Conservation (phyloP, 2,113 vertebrate species). For the Malurus elegans region DNA sequence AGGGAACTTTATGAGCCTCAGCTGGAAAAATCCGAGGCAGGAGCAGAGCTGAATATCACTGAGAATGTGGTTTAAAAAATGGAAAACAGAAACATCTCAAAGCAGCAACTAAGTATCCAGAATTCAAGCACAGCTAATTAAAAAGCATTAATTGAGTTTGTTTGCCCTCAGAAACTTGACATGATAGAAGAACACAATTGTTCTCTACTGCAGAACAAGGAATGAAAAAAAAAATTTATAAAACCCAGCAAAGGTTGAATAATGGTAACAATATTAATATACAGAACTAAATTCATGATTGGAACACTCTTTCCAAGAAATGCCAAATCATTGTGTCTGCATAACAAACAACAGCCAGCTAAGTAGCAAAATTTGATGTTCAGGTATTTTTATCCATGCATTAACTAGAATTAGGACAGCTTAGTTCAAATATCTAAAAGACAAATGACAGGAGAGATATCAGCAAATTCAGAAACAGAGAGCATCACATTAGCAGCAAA, state of each 20-base stretch:
- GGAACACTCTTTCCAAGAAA: neutral
- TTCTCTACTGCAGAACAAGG: neutral
- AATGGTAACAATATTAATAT: neutral
- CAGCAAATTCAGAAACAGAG: neutral
- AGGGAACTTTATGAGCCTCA: neutral
- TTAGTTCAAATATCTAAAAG: neutral
- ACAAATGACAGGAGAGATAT: neutral
- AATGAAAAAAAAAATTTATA: neutral
- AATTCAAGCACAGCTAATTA: neutral
- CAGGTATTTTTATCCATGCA: neutral
- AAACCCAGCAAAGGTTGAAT: neutral
- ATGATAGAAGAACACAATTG: neutral
- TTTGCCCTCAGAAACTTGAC: neutral
- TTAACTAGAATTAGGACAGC: neutral
- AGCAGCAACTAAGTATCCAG: neutral
- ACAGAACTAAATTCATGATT: neutral
- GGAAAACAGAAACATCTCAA: neutral
- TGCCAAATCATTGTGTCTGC: neutral
- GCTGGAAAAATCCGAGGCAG: neutral
- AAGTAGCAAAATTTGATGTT: neutral
- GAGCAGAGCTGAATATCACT: neutral
- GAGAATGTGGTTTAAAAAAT: neutral
- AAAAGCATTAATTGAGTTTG: neutral
- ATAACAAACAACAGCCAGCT: neutral
- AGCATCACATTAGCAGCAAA: neutral